Percentiles rank a stretch among this genome's conserved stretches.
Conservation (phyloP, 2,888 invertebrate species). For the Nephrotoma appendiculata region DNA sequence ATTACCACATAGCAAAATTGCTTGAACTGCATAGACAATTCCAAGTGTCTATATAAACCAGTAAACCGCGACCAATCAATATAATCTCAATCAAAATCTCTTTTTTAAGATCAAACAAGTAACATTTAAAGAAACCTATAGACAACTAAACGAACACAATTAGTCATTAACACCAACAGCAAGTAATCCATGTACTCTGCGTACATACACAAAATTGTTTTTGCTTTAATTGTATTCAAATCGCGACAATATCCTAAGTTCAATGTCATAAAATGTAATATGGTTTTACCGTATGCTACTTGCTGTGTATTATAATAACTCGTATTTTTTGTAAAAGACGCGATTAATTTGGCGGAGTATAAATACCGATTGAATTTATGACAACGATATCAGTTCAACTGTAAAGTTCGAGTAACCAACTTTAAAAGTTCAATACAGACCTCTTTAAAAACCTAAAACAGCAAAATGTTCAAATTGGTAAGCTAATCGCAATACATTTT, state of each 20-base stretch:
- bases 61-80: not conserved
- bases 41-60: not conserved
- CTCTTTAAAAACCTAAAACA: conserved; percentile 13
- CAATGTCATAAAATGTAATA: not conserved
- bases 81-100: not conserved
- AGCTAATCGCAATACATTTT: conserved; percentile 14
- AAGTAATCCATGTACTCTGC: not conserved
- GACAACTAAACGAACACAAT: not conserved
- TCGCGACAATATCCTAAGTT: not conserved
- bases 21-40: not conserved
- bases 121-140: not conserved
- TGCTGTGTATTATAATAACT: not conserved
- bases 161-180: not conserved
- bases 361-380: not conserved
- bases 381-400: conserved; percentile 20
- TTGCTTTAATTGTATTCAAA: not conserved
- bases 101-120: not conserved
- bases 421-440: not conserved
- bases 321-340: not conserved
- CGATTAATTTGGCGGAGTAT: not conserved
- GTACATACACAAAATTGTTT: not conserved
- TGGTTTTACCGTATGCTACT: not conserved
- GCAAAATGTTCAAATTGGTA: conserved; percentile 32
- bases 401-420: conserved; percentile 10
- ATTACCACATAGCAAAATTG: not conserved